Conservation (phyloP, 2,888 invertebrate species). For the Lepidocyrtoides sp. region DNA sequence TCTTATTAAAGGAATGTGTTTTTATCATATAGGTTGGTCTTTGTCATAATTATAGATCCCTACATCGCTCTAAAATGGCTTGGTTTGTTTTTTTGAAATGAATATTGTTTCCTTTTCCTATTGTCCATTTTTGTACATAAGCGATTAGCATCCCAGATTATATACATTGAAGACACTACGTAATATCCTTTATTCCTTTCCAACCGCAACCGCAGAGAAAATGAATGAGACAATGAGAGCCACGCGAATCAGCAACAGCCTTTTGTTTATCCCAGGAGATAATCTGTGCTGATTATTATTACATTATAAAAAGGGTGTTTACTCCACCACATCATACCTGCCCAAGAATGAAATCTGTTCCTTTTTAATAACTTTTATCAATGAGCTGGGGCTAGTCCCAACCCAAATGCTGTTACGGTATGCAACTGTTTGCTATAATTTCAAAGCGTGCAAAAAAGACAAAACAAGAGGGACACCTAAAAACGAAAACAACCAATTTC, state of each 20-base stretch:
- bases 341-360: neutral
- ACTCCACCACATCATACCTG: neutral
- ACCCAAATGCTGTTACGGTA: too few relatives aligned
- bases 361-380: neutral
- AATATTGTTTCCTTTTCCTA: constrained; percentile 42
- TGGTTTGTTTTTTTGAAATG: too few relatives aligned
- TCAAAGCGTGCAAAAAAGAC: too few relatives aligned
- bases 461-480: too few relatives aligned
- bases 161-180: neutral
- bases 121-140: constrained; percentile 20
- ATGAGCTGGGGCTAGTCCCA: too few relatives aligned
- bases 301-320: neutral
- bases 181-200: neutral
- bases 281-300: constrained; percentile 9
- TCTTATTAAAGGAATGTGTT: neutral
- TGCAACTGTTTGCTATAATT: too few relatives aligned
- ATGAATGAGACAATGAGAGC: neutral
- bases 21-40: neutral
- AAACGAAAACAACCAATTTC: too few relatives aligned
- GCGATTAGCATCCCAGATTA: neutral
- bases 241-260: constrained; percentile 21
- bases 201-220: neutral
- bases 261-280: constrained; percentile 46
- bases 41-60: too few relatives aligned
- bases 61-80: too few relatives aligned